Percentiles rank a stretch among this genome's conserved stretches.
These are phyloP conservation scores for Patiria pectinifera DNA, from an alignment of 53 echinoderm and acorn worm species.

Conservation along the genomic window DNA sequence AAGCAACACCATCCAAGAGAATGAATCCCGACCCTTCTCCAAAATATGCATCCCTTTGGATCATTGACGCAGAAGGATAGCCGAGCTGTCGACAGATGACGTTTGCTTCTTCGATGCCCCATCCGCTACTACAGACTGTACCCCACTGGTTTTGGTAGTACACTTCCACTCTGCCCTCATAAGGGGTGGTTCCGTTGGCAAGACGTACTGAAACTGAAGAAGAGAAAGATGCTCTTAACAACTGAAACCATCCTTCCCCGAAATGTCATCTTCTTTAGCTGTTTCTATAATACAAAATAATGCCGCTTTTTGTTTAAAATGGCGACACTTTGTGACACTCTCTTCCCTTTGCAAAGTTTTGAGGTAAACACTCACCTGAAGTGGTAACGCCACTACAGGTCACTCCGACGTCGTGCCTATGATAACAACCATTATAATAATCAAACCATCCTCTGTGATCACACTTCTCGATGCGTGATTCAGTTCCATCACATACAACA, in stretches of 20 bases:
- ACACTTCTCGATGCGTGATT: slow-evolving; percentile 1
- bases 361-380: not conserved
- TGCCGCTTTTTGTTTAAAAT: no score
- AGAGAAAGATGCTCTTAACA: no score
- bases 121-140: slow-evolving; percentile 51
- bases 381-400: not conserved
- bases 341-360: no score
- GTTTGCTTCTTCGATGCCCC: slow-evolving; percentile 57
- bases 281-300: no score
- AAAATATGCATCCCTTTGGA: slow-evolving; percentile 10
- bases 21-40: slow-evolving; percentile 56
- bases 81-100: slow-evolving; percentile 62
- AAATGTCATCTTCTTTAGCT: no score
- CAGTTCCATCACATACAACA: not conserved
- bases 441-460: slow-evolving; percentile 21
- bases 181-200: slow-evolving; percentile 33
- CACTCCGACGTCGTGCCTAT: slow-evolving; percentile 59
- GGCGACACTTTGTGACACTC: no score
- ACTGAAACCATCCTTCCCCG: no score
- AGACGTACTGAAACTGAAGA: slow-evolving; percentile 28
- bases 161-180: slow-evolving; percentile 59
- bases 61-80: slow-evolving; percentile 26
- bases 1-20: slow-evolving; percentile 40
- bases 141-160: slow-evolving; percentile 54
- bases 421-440: slow-evolving; percentile 22